Evolutionary conservation across 2,797 vertebrate species (phyloP).

Genomic region (Allobates femoralis): DNA sequence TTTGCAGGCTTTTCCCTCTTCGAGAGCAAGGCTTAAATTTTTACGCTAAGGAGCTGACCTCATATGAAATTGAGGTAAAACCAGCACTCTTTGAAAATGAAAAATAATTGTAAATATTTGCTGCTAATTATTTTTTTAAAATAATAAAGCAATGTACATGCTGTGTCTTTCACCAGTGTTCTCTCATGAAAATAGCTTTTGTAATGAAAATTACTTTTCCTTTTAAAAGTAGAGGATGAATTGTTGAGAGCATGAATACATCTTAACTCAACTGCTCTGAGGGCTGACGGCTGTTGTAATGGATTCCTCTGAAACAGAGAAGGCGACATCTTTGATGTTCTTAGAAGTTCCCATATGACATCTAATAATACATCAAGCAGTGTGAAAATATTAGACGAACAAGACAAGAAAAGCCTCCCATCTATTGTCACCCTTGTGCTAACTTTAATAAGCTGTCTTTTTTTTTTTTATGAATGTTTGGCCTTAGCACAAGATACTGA

Average conservation of each 20-base stretch:
- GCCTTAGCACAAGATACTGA: not conserved
- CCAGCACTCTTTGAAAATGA: not conserved
- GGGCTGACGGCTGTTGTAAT: not conserved
- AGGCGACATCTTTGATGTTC: conserved; percentile 31
- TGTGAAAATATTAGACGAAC: not conserved
- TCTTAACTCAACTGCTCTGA: not conserved
- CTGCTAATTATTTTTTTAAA: conserved; percentile 5
- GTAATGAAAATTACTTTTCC: not conserved
- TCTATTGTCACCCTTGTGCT: conserved; percentile 10
- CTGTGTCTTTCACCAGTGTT: not conserved
- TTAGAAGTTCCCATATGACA: conserved; percentile 27
- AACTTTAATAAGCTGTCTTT: conserved; percentile 10
- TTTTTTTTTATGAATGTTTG: conserved; percentile 2
- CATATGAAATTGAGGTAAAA: conserved; percentile 97
- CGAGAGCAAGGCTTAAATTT: conserved; percentile 98
- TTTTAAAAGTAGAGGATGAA: not conserved
- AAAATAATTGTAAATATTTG: not conserved
- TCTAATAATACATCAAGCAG: conserved; percentile 42
- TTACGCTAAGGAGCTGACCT: conserved; percentile 97
- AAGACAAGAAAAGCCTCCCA: conserved; percentile 11
- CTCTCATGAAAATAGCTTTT: not conserved
- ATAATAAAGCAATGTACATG: not conserved
- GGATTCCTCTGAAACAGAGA: conserved; percentile 13
- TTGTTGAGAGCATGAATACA: conserved; percentile 5
- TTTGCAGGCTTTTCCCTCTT: conserved; percentile 92